Percentiles rank a stretch among this genome's conserved stretches.
These are phyloP conservation scores for Cheilosia vulpina DNA, from an alignment of 2,888 invertebrate genomes.

Conservation along the genomic window DNA sequence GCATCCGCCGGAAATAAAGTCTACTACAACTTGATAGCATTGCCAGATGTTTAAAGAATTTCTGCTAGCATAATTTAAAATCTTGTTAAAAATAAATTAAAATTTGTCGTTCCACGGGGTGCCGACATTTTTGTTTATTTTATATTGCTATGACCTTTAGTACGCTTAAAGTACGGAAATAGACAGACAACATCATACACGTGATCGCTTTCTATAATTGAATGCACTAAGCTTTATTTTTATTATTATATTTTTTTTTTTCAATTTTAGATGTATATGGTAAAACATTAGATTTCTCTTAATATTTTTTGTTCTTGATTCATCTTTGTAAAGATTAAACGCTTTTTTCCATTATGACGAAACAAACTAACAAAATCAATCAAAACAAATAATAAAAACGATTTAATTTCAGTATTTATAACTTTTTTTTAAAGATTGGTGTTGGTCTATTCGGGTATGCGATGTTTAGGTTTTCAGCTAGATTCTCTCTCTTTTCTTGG, in stretches of 20 bases:
- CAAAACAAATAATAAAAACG: slow-evolving; percentile 1
- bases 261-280: slow-evolving; percentile 34
- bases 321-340: slow-evolving; percentile 42
- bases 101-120: no score
- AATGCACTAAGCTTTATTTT: slow-evolving; percentile 68
- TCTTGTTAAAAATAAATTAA: no score
- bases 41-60: no score
- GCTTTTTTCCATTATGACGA: slow-evolving; percentile 14
- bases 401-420: slow-evolving; percentile 12
- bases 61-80: no score
- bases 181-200: background rate
- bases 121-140: no score
- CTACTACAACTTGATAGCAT: no score
- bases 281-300: slow-evolving; percentile 42
- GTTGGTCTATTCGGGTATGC: slow-evolving; percentile 44
- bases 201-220: slow-evolving; percentile 19
- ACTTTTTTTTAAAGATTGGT: slow-evolving; percentile 32
- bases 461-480: slow-evolving; percentile 36
- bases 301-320: slow-evolving; percentile 28
- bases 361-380: slow-evolving; percentile 24
- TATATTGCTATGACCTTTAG: no score
- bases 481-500: slow-evolving; percentile 31
- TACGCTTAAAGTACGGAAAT: no score
- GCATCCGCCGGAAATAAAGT: no score
- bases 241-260: slow-evolving; percentile 20